phyloP scores from a whole-genome alignment of 2,888 invertebrate genomes.

The Tethea ocularis region DNA sequence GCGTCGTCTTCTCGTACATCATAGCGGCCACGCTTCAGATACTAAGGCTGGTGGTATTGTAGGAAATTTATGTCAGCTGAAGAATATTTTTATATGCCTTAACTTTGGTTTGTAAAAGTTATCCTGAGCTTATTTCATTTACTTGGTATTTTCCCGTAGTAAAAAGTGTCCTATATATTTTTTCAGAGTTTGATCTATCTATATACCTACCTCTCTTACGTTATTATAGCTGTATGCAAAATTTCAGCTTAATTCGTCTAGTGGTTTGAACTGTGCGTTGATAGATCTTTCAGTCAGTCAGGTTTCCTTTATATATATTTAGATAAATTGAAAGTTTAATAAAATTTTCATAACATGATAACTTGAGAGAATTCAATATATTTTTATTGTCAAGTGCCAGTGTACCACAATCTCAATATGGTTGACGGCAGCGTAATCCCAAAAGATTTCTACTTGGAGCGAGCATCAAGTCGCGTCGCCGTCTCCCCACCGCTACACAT shows the following conservation, averaged over 20 bases:
- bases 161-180: no score
- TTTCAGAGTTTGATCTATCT: no score
- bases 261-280: no score
- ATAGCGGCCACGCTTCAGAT: conserved; percentile 75
- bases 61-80: conserved; percentile 17
- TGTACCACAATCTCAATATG: conserved; percentile 46
- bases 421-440: conserved; percentile 81
- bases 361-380: not conserved
- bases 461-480: conserved; percentile 80
- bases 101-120: not conserved
- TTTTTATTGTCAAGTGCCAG: conserved; percentile 24
- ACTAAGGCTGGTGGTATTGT: conserved; percentile 40
- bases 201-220: no score
- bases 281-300: no score
- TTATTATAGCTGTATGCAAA: no score
- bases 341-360: no score
- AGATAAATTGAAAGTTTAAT: no score
- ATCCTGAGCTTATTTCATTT: no score
- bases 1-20: conserved; percentile 83
- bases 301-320: no score
- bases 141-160: no score
- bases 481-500: conserved; percentile 79
- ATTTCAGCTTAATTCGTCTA: no score
- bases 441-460: conserved; percentile 84
- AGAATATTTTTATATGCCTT: not conserved